Base-by-base conservation (phyloP, 2,113 vertebrate species). In the Rhinopomastus cyanomelas region DNA sequence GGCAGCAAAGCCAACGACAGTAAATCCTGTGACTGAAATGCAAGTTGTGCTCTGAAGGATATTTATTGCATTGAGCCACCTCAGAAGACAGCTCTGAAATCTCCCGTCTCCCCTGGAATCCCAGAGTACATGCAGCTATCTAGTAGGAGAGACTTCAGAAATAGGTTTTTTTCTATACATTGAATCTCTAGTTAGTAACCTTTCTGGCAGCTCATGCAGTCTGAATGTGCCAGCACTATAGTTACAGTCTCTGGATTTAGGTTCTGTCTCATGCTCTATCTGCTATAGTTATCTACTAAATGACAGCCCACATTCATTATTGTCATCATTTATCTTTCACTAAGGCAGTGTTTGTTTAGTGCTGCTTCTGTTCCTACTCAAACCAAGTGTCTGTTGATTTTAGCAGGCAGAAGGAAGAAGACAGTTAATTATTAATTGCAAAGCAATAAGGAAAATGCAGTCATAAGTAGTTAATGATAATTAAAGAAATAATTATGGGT, bases 1-100 rank as follows among this genome's bases (percentile, higher is more conserved):
- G 83, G 59, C 88, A 87, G 55, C 23, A 82, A 56, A 87, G 29
- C 20, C 73, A 86, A 26, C 77, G 48, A 76, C 64, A 37, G 71
- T 95, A 93, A 95, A 95, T 95, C 81, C 59, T 81, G 59, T 69
- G 71, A 49, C 77, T 84, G 55, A 91, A 93, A 80, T 55, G 74
- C 65, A 89, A 36, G 52, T n/a, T 87, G 73, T 66, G 13, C 67
- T 60, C 81, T 73, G 81, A 73, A 69, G 81, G 81, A 44, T 94
- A 77, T 94, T 94, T 87, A 88, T 67, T 90, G 52, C 44, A 87
- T 82, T 90, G 76, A 86, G 60, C 26, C 55, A 87, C 56, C n/a
- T 23, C 39, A 60, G 59, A 85, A 94, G 81, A 82, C 81, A 92
- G 55, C 62, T 88, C 52, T 85, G 81, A 60, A 90, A 93, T 73